Evolutionary conservation across 2,797 vertebrate species (phyloP).

Genomic region (Lagorchestes hirsutus): DNA sequence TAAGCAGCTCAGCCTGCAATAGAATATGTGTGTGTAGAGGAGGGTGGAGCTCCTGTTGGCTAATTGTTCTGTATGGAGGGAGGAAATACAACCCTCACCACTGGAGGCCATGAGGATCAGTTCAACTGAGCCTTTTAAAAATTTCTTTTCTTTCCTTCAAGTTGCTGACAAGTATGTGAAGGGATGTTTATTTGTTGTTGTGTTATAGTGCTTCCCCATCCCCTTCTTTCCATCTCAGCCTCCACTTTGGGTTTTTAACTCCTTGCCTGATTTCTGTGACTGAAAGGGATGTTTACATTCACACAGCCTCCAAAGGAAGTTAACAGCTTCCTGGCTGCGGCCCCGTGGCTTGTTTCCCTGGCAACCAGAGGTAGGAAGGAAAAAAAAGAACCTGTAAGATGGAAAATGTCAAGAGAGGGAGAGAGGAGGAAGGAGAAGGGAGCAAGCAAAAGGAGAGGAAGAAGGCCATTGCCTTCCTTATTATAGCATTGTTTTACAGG

Average conservation of each 20-base stretch:
- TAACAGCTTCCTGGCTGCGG: constrained; percentile 85
- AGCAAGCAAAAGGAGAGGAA: background rate
- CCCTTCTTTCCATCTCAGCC: constrained; percentile 4
- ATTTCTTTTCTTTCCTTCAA: constrained; percentile 11
- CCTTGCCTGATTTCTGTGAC: constrained; percentile 71
- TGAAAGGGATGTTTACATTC: constrained; percentile 85
- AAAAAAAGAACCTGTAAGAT: constrained; percentile 92
- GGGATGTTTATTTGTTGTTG: background rate
- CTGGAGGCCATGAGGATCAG: constrained; percentile 19
- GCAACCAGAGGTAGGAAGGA: constrained; percentile 87
- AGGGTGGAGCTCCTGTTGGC: background rate
- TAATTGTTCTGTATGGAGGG: background rate
- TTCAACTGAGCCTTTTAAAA: background rate
- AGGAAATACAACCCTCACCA: constrained; percentile 6
- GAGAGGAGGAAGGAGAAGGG: constrained; percentile 41
- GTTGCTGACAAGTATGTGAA: background rate
- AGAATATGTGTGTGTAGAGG: rapidly evolving
- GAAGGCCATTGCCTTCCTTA: rapidly evolving
- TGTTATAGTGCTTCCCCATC: background rate
- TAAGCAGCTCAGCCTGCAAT: background rate
- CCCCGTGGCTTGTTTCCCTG: constrained; percentile 90
- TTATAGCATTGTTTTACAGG: rapidly evolving
- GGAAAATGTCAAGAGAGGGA: constrained; percentile 92
- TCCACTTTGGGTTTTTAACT: background rate
- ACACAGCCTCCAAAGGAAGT: constrained; percentile 87